Percentiles rank a stretch among this genome's conserved stretches.
Evolutionary conservation across 2,888 invertebrate genomes (phyloP).

Genomic region (Augiades crinisus): DNA sequence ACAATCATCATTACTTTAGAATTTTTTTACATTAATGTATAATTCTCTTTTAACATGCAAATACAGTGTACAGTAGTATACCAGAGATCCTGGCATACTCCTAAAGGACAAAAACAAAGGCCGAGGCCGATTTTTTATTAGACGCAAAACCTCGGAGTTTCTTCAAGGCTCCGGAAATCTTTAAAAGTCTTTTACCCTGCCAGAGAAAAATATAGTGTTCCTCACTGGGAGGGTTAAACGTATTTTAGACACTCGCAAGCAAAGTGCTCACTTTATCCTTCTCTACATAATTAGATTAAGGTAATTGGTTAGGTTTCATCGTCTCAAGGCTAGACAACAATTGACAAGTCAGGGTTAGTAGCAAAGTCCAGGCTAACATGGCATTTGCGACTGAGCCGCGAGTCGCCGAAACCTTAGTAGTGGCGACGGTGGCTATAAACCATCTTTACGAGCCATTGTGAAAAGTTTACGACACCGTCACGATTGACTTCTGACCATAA

Average conservation of each 20-base stretch:
- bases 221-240: no score
- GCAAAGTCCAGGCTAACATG: conserved; percentile 19
- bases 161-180: no score
- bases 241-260: background rate
- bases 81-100: no score
- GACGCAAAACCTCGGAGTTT: no score
- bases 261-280: background rate
- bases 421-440: conserved; percentile 52
- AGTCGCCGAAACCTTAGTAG: conserved; percentile 32
- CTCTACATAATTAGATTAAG: background rate
- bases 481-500: conserved; percentile 74
- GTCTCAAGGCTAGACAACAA: conserved; percentile 5
- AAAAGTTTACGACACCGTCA: conserved; percentile 54
- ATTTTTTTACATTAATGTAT: no score
- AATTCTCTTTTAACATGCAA: no score
- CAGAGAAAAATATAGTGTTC: no score
- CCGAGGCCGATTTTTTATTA: no score
- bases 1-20: no score
- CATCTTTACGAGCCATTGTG: conserved; percentile 72
- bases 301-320: background rate
- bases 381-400: conserved; percentile 27
- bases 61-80: no score
- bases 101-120: no score
- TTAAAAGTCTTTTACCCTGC: no score
- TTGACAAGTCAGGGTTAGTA: background rate